These are phyloP conservation scores for Drosophila flavopinicola DNA, from an alignment of 2,888 invertebrate genomes.

Conservation along the genomic window DNA sequence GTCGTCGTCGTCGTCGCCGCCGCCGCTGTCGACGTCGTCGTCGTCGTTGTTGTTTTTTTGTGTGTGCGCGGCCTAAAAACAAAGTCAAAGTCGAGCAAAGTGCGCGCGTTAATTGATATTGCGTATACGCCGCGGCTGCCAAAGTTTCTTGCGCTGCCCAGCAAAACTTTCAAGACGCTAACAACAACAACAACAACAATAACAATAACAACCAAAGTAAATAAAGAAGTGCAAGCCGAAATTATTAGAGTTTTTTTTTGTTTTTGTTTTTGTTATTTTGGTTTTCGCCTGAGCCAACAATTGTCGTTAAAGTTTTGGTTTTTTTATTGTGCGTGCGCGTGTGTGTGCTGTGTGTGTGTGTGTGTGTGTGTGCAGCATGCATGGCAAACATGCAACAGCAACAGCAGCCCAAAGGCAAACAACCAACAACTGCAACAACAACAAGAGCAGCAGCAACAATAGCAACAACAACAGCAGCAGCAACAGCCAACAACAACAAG, in stretches of 20 bases:
- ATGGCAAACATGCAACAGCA: conserved; percentile 33
- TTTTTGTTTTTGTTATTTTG: conserved; percentile 22
- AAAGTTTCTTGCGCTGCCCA: conserved; percentile 19
- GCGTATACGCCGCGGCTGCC: conserved; percentile 59
- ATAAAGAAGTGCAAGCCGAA: not conserved
- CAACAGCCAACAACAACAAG: no score
- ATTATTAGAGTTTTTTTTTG: not conserved
- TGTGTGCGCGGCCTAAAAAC: conserved; percentile 35
- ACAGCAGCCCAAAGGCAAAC: conserved; percentile 23
- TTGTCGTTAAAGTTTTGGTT: conserved; percentile 3
- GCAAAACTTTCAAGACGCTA: conserved; percentile 27
- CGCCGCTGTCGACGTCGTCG: conserved; percentile 4
- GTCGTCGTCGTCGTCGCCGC: conserved; percentile 17
- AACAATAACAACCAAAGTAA: not conserved
- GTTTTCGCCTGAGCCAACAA: conserved; percentile 4
- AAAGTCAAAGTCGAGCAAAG: conserved; percentile 58
- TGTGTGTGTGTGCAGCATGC: conserved; percentile 41
- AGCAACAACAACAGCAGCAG: conserved; percentile 18
- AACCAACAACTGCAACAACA: conserved; percentile 18
- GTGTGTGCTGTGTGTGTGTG: conserved; percentile 8
- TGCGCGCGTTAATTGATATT: conserved; percentile 66
- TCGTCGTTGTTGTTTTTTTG: conserved; percentile 7
- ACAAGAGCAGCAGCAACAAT: conserved; percentile 11
- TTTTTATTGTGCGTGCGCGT: conserved; percentile 1
- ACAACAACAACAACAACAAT: not conserved